Conservation (phyloP, 1,140 invertebrate genomes). For the Drosophila persimilis region DNA sequence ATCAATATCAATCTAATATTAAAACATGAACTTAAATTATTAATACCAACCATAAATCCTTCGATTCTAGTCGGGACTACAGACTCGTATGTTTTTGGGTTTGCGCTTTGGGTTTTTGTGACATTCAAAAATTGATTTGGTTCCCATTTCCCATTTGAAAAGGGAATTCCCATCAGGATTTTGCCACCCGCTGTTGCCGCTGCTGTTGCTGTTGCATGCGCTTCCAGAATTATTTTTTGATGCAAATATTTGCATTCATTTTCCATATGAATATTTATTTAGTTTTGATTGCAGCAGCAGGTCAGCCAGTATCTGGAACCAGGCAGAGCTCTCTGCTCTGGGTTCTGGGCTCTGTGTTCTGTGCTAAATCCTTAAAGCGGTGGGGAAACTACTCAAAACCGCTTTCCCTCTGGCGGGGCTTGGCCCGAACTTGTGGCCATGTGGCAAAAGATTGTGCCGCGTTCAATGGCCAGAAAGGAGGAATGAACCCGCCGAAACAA, state of each 20-base stretch:
- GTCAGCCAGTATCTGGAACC: not conserved
- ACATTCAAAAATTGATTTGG: too few relatives aligned
- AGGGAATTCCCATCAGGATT: not conserved
- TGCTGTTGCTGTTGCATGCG: too few relatives aligned
- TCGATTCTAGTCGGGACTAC: too few relatives aligned
- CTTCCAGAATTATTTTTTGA: slow-evolving; percentile 22
- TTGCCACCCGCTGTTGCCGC: not conserved
- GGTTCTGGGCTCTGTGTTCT: too few relatives aligned
- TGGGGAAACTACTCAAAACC: not conserved
- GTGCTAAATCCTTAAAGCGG: slow-evolving; percentile 30
- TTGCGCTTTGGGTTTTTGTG: too few relatives aligned
- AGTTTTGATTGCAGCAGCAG: slow-evolving; percentile 25
- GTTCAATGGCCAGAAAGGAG: slow-evolving; percentile 58
- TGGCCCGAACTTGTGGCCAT: slow-evolving; percentile 43
- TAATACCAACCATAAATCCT: too few relatives aligned
- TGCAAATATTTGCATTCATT: slow-evolving; percentile 22
- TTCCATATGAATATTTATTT: too few relatives aligned
- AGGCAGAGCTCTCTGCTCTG: not conserved
- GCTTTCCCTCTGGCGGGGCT: not conserved
- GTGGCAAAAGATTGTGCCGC: slow-evolving; percentile 56
- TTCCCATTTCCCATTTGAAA: not conserved
- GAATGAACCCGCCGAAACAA: slow-evolving; percentile 55
- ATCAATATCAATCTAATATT: not conserved
- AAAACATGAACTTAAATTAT: not conserved
- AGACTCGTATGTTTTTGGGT: too few relatives aligned